These are phyloP conservation scores for Leptinotarsa tumamoca DNA, from an alignment of 2,888 invertebrate species.

Conservation along the genomic window DNA sequence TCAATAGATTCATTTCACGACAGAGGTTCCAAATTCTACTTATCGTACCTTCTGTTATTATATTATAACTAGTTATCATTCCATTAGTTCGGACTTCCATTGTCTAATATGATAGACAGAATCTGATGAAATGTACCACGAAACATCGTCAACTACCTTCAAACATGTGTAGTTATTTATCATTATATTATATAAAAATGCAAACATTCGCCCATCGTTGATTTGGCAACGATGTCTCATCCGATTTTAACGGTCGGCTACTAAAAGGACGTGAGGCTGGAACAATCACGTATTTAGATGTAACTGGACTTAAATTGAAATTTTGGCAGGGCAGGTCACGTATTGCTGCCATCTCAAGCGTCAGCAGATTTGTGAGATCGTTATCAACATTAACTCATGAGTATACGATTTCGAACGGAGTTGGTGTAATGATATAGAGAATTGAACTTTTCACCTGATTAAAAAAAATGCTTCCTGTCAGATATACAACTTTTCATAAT, in stretches of 20 bases:
- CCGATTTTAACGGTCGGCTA: constrained; percentile 52
- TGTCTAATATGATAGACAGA: no score
- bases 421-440: background rate
- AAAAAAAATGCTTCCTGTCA: background rate
- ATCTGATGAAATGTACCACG: no score
- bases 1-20: no score
- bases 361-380: background rate
- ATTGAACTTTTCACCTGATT: background rate
- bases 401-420: background rate
- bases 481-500: background rate
- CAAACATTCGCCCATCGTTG: background rate
- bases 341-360: background rate
- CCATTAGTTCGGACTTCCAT: no score
- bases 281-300: constrained; percentile 14
- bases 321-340: constrained; percentile 18
- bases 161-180: no score
- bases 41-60: no score
- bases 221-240: constrained; percentile 13
- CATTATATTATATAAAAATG: no score
- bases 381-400: constrained; percentile 1
- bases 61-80: no score
- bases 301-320: constrained; percentile 19
- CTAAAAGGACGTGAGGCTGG: constrained; percentile 10
- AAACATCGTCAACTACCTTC: no score
- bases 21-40: no score